Base-by-base conservation (phyloP, 2,113 vertebrate genomes). In the Ceyx cyanopectus region DNA sequence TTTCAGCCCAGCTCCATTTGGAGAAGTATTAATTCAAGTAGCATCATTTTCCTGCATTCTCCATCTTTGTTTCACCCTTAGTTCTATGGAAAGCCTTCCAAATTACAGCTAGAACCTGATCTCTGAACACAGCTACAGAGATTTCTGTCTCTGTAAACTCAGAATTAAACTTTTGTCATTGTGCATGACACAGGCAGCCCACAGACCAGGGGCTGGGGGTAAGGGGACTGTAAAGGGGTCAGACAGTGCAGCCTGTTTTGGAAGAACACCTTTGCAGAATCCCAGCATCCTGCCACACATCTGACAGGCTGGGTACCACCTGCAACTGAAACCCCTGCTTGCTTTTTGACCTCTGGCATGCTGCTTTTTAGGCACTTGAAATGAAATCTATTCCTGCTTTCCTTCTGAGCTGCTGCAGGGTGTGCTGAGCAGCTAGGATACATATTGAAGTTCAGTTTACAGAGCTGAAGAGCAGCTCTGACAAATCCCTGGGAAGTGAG, bases 151-250 rank as follows among this genome's bases (percentile, higher is more conserved):
- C 40, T 29, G 29, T 12, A 61, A 73, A 81, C 14, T 30, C 9
- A 6, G 48, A 74, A 40, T 3, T 5, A 29, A 70, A 45, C 13
- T 79, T 40, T 3, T 53, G 14, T 20, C 22, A 62, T 3, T 0
- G 0, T 17, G 5, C 54, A 50, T 27, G 29, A 30, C 7, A 72
- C 6, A 68, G 53, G 12, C 9, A 48, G 21, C 14, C 17, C 7
- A 6, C 20, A 48, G 11, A 12, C 34, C 3, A 12, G 11, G 2
- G 7, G 30, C 6, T 12, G 17, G 2, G 6, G 15, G 3, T 3
- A 3, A 29, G 53, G 15, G 53, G 53, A 13, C 11, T 13, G 3
- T 18, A 48, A 20, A 23, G 9, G 21, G 46, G 17, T 48, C 19
- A 14, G 27, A 37, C 15, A 41, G 10, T 23, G 24, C 7, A 87